A percentile compares a stretch with the other conserved stretches of the same genome.
phyloP scores from a whole-genome alignment of 1,140 invertebrate genomes.

The Oncopeltus fasciatus region DNA sequence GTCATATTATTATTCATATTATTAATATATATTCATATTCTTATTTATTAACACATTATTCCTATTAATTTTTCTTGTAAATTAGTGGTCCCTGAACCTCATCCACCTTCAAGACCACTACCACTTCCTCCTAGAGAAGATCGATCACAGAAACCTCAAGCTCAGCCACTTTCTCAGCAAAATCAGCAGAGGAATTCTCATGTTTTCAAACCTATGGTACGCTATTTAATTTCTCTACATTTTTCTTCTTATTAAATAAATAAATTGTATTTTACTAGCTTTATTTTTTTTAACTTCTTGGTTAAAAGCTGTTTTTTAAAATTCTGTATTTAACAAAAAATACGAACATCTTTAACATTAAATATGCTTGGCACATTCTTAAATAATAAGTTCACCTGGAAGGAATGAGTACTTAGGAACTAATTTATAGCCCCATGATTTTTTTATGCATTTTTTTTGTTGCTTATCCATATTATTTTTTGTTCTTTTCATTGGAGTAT shows the following conservation, averaged over 20 bases:
- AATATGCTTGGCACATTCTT: neutral
- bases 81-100: conserved; percentile 46
- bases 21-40: no score
- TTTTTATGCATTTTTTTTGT: neutral
- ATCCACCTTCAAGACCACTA: conserved; percentile 56
- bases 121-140: conserved; percentile 69
- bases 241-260: neutral
- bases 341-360: neutral
- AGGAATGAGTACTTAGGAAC: neutral
- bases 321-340: neutral
- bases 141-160: conserved; percentile 41
- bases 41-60: no score
- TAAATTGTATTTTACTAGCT: neutral
- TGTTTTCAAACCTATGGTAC: conserved; percentile 70
- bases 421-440: neutral
- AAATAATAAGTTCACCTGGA: neutral
- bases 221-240: conserved; percentile 19
- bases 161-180: conserved; percentile 36
- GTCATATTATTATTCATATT: no score
- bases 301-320: neutral
- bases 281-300: neutral
- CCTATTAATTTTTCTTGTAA: no score
- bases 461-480: neutral
- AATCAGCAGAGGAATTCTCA: conserved; percentile 53
- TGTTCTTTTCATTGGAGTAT: neutral